phyloP scores from a whole-genome alignment of 2,888 invertebrate species.

The Hymenopus coronatus region DNA sequence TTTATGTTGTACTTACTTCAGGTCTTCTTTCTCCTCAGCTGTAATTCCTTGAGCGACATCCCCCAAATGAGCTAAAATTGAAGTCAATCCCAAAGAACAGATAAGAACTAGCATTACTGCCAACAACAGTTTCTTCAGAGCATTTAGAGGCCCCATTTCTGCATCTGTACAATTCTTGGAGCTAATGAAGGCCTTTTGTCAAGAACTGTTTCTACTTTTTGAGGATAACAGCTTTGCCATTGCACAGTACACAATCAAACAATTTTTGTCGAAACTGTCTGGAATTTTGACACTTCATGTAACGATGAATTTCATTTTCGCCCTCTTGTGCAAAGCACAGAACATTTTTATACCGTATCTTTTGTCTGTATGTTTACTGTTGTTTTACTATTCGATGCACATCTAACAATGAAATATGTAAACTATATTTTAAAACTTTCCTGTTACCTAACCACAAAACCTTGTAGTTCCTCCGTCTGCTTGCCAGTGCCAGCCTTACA shows the following conservation, averaged over 20 bases:
- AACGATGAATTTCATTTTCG: conserved; percentile 10
- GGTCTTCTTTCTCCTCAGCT: conserved; percentile 59
- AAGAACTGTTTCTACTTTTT: neutral
- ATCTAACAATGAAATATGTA: neutral
- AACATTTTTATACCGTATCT: neutral
- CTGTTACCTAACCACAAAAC: neutral
- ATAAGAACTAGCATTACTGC: conserved; percentile 21
- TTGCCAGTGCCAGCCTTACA: neutral
- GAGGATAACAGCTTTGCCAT: neutral
- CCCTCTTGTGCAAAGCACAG: neutral
- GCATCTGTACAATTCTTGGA: neutral
- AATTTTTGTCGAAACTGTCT: neutral
- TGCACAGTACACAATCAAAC: neutral
- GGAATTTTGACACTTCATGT: neutral
- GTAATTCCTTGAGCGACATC: conserved; percentile 52
- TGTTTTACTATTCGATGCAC: neutral
- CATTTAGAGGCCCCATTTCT: conserved; percentile 17
- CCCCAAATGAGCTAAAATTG: conserved; percentile 30
- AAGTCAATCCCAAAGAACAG: conserved; percentile 23
- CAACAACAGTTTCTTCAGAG: neutral
- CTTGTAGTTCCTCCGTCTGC: neutral
- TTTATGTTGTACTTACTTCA: conserved; percentile 55
- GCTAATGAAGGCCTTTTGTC: conserved; percentile 6
- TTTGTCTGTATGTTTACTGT: neutral
- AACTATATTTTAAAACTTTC: neutral